Evolutionary conservation across 1,140 invertebrate species (phyloP).

Genomic region (Cotesia glomerata): DNA sequence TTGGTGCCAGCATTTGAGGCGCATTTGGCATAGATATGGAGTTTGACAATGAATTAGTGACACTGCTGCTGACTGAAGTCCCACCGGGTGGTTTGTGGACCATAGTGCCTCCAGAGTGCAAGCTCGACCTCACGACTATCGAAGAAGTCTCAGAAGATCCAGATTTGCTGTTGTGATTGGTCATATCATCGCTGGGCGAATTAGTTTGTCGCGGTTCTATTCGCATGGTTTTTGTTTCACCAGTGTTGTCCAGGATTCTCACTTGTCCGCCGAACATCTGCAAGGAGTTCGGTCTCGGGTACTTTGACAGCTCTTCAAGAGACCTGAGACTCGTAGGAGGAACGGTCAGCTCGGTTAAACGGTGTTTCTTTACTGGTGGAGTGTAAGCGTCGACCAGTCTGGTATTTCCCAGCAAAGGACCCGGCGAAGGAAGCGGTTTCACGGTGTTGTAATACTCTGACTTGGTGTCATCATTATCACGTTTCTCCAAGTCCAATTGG

Average conservation of each 20-base stretch:
- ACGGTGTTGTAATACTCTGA: slow-evolving; percentile 54
- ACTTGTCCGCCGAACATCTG: slow-evolving; percentile 83
- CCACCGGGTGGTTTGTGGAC: slow-evolving; percentile 66
- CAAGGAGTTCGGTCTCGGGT: slow-evolving; percentile 63
- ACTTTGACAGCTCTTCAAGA: slow-evolving; percentile 66
- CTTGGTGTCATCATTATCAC: slow-evolving; percentile 52
- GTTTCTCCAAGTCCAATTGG: slow-evolving; percentile 62
- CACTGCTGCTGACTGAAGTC: slow-evolving; percentile 25
- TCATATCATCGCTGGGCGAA: slow-evolving; percentile 47
- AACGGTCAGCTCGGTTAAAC: slow-evolving; percentile 52
- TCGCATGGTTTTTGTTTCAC: slow-evolving; percentile 74
- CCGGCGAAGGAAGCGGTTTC: slow-evolving; percentile 75
- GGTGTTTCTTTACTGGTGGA: slow-evolving; percentile 63
- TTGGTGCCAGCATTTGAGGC: slow-evolving; percentile 66
- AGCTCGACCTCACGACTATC: slow-evolving; percentile 73
- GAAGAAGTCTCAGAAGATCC: slow-evolving; percentile 64
- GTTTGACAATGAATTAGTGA: slow-evolving; percentile 32
- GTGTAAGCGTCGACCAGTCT: slow-evolving; percentile 73
- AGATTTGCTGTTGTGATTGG: slow-evolving; percentile 37
- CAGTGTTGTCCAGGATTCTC: slow-evolving; percentile 71
- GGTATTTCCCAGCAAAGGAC: slow-evolving; percentile 79
- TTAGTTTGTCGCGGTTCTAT: slow-evolving; percentile 69
- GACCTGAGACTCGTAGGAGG: slow-evolving; percentile 62
- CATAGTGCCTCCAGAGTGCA: slow-evolving; percentile 78
- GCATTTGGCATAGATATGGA: slow-evolving; percentile 64